Evolutionary conservation across 2,888 invertebrate species (phyloP).

Genomic region (Aleiodes alternator): DNA sequence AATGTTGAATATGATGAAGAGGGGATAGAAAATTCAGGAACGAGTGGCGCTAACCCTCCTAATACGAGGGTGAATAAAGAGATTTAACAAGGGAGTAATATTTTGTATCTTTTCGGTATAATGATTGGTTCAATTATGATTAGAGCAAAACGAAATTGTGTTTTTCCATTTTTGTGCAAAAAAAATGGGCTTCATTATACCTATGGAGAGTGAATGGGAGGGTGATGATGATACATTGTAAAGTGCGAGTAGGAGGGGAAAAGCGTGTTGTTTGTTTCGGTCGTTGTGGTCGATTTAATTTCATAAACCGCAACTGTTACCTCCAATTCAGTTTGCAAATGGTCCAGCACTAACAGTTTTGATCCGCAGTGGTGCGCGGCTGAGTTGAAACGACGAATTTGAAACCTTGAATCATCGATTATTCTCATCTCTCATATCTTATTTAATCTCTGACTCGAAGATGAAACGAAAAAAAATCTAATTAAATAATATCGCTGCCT

Average conservation of each 20-base stretch:
- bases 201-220: background rate
- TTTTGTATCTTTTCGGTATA: background rate
- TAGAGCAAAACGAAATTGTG: slow-evolving; percentile 9
- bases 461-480: no score
- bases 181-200: no score
- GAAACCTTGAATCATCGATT: slow-evolving; percentile 4
- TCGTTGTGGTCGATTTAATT: slow-evolving; percentile 72
- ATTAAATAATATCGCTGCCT: no score
- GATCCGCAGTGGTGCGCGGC: slow-evolving; percentile 62
- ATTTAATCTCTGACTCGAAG: slow-evolving; percentile 1
- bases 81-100: slow-evolving; percentile 24
- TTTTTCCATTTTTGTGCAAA: slow-evolving; percentile 6
- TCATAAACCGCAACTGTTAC: slow-evolving; percentile 76
- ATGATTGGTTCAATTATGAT: slow-evolving; percentile 20
- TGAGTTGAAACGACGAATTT: slow-evolving; percentile 51
- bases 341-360: slow-evolving; percentile 70
- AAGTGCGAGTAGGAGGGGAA: slow-evolving; percentile 43
- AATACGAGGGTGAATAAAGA: slow-evolving; percentile 32
- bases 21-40: slow-evolving; percentile 53
- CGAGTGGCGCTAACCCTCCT: slow-evolving; percentile 52
- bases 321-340: slow-evolving; percentile 69
- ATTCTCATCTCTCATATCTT: slow-evolving; percentile 9
- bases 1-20: slow-evolving; percentile 27
- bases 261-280: slow-evolving; percentile 63
- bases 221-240: slow-evolving; percentile 4